A percentile compares a stretch with the other conserved stretches of the same genome.
Conservation (phyloP, 1,140 invertebrate genomes). For the Dreissena polymorpha region DNA sequence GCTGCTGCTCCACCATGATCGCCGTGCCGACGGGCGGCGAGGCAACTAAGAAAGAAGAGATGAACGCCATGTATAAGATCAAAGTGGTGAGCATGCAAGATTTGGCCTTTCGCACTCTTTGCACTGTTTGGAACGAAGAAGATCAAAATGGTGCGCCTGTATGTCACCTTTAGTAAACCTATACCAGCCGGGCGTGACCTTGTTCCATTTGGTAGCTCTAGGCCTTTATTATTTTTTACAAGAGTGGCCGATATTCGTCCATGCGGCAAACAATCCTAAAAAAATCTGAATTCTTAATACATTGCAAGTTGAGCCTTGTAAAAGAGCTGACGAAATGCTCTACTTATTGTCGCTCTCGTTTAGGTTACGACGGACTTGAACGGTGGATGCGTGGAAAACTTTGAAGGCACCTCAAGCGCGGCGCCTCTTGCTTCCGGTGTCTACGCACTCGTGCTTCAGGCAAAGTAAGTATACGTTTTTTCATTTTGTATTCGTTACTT, state of each 20-base stretch:
- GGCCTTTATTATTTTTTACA: too few relatives aligned
- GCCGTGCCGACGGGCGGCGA: slow-evolving; percentile 78
- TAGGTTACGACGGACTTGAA: slow-evolving; percentile 78
- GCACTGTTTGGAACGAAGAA: too few relatives aligned
- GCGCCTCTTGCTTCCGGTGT: slow-evolving; percentile 83
- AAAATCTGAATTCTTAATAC: too few relatives aligned
- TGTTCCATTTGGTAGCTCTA: too few relatives aligned
- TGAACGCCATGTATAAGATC: slow-evolving; percentile 61
- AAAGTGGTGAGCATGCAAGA: slow-evolving; percentile 66
- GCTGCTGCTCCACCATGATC: slow-evolving; percentile 79
- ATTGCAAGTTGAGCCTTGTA: too few relatives aligned
- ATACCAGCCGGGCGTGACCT: too few relatives aligned
- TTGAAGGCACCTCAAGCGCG: slow-evolving; percentile 82
- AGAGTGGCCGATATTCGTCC: too few relatives aligned
- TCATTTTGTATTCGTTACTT: too few relatives aligned
- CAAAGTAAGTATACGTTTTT: slow-evolving; percentile 82
- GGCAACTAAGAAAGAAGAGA: slow-evolving; percentile 31
- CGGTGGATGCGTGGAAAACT: slow-evolving; percentile 76
- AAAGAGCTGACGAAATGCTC: not conserved
- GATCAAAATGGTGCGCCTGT: too few relatives aligned
- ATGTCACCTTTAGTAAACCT: too few relatives aligned
- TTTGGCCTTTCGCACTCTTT: too few relatives aligned
- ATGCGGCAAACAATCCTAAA: too few relatives aligned
- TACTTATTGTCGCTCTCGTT: not conserved
- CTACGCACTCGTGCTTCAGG: slow-evolving; percentile 82